These are phyloP conservation scores for Lemur catta DNA, from an alignment of 2,797 vertebrate genomes.

Conservation along the genomic window DNA sequence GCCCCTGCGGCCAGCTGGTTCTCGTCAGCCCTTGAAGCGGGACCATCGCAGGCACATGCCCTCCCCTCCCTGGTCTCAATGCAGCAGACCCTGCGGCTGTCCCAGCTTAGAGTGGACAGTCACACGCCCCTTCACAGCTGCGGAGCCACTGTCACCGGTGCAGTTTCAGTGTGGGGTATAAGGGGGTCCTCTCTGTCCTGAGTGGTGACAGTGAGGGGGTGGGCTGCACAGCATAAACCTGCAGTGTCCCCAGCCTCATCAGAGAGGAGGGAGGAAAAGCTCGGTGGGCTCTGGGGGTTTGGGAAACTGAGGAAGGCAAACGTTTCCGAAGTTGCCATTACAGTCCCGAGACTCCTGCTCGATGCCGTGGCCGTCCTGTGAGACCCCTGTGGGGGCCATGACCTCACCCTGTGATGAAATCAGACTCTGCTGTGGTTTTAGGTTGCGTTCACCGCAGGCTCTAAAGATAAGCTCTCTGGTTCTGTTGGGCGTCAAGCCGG, in stretches of 20 bases:
- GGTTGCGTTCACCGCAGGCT: no score
- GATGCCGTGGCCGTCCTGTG: fast-evolving
- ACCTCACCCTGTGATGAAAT: background rate
- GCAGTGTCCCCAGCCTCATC: no score
- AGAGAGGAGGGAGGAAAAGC: background rate
- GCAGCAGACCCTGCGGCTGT: background rate
- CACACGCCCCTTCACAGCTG: background rate
- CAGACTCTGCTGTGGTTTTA: background rate
- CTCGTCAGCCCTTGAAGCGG: background rate
- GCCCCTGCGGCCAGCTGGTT: background rate
- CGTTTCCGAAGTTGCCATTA: background rate
- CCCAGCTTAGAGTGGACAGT: background rate
- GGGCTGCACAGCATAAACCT: background rate
- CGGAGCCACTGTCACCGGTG: background rate
- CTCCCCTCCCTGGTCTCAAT: background rate
- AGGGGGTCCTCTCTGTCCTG: background rate
- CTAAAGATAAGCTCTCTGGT: background rate
- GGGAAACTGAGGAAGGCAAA: background rate
- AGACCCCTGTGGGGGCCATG: background rate
- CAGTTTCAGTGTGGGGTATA: background rate
- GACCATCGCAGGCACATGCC: background rate
- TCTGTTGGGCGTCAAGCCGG: background rate
- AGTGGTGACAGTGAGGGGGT: no score
- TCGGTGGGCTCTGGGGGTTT: background rate
- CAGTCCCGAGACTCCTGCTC: background rate